Percentiles rank a stretch among this genome's conserved stretches.
phyloP scores from a whole-genome alignment of 2,797 vertebrate species.

The Sandelia bainsii region DNA sequence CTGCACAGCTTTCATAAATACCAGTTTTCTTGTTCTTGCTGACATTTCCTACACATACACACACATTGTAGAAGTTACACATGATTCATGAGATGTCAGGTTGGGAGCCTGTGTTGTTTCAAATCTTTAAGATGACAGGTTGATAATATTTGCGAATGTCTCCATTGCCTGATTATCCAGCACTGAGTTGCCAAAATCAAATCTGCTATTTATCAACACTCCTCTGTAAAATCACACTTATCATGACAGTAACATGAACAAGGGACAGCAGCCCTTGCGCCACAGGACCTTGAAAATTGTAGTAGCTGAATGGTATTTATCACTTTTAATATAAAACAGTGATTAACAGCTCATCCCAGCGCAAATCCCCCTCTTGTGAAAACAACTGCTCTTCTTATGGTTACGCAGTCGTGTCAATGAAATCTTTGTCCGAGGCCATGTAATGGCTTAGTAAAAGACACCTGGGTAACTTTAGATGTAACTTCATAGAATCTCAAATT shows the following conservation, averaged over 20 bases:
- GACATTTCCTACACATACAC: background rate
- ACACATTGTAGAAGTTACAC: background rate
- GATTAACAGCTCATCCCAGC: background rate
- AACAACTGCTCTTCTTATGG: background rate
- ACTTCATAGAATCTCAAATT: slow-evolving; percentile 38
- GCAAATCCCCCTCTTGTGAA: background rate
- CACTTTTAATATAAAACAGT: slow-evolving; percentile 17
- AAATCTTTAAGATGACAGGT: slow-evolving; percentile 19
- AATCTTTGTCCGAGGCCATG: slow-evolving; percentile 11
- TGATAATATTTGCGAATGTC: slow-evolving; percentile 11
- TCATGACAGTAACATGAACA: background rate
- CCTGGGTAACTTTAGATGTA: slow-evolving; percentile 1
- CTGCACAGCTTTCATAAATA: background rate
- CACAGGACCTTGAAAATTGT: background rate
- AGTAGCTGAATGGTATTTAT: slow-evolving; percentile 5
- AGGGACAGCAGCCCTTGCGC: background rate
- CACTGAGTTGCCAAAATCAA: slow-evolving; percentile 39
- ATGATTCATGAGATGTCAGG: background rate
- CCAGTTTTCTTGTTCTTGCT: background rate
- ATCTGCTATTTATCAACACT: slow-evolving; percentile 42
- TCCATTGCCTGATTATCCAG: slow-evolving; percentile 4
- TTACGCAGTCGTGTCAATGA: background rate
- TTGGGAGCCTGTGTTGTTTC: background rate
- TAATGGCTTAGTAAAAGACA: slow-evolving; percentile 16
- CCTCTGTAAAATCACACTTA: background rate